These are phyloP conservation scores for Cygnus buccinator DNA, from an alignment of 2,113 vertebrate genomes.

Conservation along the genomic window DNA sequence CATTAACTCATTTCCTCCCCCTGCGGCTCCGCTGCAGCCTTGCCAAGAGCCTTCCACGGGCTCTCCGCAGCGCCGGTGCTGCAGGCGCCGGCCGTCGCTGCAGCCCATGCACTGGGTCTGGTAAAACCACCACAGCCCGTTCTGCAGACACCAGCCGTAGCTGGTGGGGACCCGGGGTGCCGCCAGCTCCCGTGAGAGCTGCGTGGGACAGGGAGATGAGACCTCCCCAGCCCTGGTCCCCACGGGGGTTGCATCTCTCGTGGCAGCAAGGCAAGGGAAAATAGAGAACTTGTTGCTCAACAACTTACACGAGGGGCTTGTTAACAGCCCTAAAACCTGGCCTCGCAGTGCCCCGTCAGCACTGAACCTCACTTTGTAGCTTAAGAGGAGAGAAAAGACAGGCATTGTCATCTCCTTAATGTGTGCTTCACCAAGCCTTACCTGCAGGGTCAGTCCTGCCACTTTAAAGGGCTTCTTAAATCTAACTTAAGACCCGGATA, in stretches of 20 bases:
- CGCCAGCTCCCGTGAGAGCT: neutral
- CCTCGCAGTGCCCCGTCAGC: neutral
- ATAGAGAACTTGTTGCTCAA: neutral
- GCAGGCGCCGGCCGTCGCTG: rapidly evolving
- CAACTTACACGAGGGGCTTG: neutral
- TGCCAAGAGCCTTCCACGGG: neutral
- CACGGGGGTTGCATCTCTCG: rapidly evolving
- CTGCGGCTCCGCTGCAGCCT: rapidly evolving
- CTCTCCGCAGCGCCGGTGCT: rapidly evolving
- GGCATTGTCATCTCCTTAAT: neutral
- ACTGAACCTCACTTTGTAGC: neutral
- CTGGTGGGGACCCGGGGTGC: rapidly evolving
- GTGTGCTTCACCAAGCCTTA: neutral
- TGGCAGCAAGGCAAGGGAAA: neutral
- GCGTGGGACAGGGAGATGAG: neutral
- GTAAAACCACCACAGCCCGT: no score
- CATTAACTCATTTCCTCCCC: rapidly evolving
- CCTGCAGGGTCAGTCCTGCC: neutral
- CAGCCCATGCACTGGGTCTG: no score
- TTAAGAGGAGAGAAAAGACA: neutral
- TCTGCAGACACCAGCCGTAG: neutral
- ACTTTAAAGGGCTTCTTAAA: constrained; percentile 41
- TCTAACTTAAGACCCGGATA: constrained; percentile 26
- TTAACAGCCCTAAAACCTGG: neutral
- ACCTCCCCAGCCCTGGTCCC: rapidly evolving